Evolutionary conservation across 2,797 vertebrate genomes (phyloP), one percentile per base, ranked within the genome.

Genomic region (Pyrocephalus nanus): DNA sequence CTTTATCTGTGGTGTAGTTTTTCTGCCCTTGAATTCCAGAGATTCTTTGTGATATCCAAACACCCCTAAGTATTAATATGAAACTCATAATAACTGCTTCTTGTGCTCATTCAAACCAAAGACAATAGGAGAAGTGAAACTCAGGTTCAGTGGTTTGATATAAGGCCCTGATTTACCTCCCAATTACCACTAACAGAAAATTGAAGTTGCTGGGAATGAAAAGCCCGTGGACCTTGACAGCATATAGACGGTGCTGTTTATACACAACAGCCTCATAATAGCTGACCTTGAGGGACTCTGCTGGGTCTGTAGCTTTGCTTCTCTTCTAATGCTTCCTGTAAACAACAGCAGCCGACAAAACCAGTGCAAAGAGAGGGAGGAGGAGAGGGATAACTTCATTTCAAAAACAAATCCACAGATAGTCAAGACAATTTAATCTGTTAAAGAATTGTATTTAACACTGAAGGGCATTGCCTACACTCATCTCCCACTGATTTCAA

Each of bases 241-340:
- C 66, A 45, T 64, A 62, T 71, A 64, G 53, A 82, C 80, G 85
- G 66, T 64, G 64, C 60, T 94, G 93, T 88, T 95, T 87, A 73
- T 57, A 92, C 80, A 88, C 77, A 88, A 64, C 55, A 82, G 64
- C 67, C 66, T 79, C 64, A 34, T 65, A 91, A 78, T 8, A 70
- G 53, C 80, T 91, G 86, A 92, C 92, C 88, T 91, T 87, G 67
- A 95, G 45, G 83, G 95, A 70, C 64, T 84, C 86, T 74, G 34
- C 48, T 85, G 60, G 47, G 23, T 76, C 45, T 70, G n/a, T 45
- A 92, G 80, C 74, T 92, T 81, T 86, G 40, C 62, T 86, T 86
- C 50, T 90, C 26, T 90, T 7, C 40, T 64, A 73, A 53, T 36
- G 38, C 30, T 90, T 92, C 77, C 51, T 70, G 57, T 95, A 94